phyloP scores from a whole-genome alignment of 1,140 invertebrate species.

The Eupeodes corollae region DNA sequence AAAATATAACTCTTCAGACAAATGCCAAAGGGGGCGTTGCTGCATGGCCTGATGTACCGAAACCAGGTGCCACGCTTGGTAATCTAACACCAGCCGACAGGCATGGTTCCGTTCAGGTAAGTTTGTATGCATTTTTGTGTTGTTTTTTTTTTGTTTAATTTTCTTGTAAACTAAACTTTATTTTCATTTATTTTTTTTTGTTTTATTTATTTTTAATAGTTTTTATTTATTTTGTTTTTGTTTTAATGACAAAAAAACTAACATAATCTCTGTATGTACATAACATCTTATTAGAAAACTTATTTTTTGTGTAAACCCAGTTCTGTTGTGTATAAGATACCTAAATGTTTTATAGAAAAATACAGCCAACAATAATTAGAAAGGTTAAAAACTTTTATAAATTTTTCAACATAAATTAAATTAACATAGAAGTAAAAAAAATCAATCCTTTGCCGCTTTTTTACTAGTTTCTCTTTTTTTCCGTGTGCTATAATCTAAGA shows the following conservation, averaged over 20 bases:
- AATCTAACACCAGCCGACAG: slow-evolving; percentile 83
- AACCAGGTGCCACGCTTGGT: slow-evolving; percentile 43
- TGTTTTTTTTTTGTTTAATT: not conserved
- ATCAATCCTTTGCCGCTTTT: too few species aligned
- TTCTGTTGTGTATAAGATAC: slow-evolving; percentile 4
- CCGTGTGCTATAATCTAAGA: too few species aligned
- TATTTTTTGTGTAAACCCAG: not conserved
- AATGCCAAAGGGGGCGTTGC: slow-evolving; percentile 39
- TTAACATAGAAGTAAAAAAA: too few species aligned
- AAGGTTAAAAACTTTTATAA: too few species aligned
- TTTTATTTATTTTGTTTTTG: slow-evolving; percentile 12
- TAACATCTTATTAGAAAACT: not conserved
- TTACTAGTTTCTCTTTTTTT: too few species aligned
- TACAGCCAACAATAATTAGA: too few species aligned
- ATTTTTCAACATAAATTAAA: too few species aligned
- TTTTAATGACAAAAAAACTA: slow-evolving; percentile 9
- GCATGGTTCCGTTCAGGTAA: slow-evolving; percentile 88
- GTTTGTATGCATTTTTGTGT: slow-evolving; percentile 26
- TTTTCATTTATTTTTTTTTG: slow-evolving; percentile 14
- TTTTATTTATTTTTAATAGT: slow-evolving; percentile 11
- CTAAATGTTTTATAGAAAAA: too few species aligned
- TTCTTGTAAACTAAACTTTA: slow-evolving; percentile 1
- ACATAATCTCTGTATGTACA: not conserved
- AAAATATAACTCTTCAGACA: slow-evolving; percentile 18
- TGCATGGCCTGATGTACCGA: slow-evolving; percentile 45